Evolutionary conservation across 2,113 vertebrate species (phyloP), one percentile per base, ranked within the genome.

Genomic region (Toxotes chatareus): DNA sequence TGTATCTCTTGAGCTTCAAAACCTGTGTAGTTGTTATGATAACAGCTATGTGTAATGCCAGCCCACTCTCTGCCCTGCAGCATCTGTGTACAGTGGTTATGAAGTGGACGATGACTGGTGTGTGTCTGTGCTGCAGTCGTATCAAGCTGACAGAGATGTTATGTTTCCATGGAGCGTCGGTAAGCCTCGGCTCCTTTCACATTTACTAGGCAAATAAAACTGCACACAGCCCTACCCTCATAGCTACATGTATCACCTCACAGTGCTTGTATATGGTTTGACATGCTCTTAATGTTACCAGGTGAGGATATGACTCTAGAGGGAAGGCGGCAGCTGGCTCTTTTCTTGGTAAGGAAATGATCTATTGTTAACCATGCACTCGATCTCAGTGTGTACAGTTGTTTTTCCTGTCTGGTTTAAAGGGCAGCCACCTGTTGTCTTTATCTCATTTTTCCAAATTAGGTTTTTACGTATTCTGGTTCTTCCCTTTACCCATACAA

Each of bases 71-170:
- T 19, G 46, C 9, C 72, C 76, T 56, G 66, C 80, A 98, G 97
- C 95, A 1, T 94, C 96, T 0, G 86, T 98, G 74, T 97, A 97
- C 72, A 96, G 95, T 9, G 84, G 88, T 32, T 97, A 96, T 40
- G 95, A 97, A 85, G 96, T 97, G 76, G 97, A 97, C 4, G 96
- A 97, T 5, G 96, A 97, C 85, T 98, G 97, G 97, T 98, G 97
- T 31, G 74, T 94, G 80, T 97, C 97, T 0, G 96, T 98, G 32
- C 94, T 98, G 80, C 95, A 94, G 89, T 97, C 97, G 1, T 97
- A 97, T 85, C 93, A 96, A 91, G 88, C 95, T 0, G 96, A 97
- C 42, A 88, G 93, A 0, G 95, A 95, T 11, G 92, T 87, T 0
- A 78, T 74, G 3, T 98, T 97, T 89, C 97, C 97, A 64, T 98